Base-by-base conservation (phyloP, 2,888 invertebrate genomes). In the Dryadula phaetusa region DNA sequence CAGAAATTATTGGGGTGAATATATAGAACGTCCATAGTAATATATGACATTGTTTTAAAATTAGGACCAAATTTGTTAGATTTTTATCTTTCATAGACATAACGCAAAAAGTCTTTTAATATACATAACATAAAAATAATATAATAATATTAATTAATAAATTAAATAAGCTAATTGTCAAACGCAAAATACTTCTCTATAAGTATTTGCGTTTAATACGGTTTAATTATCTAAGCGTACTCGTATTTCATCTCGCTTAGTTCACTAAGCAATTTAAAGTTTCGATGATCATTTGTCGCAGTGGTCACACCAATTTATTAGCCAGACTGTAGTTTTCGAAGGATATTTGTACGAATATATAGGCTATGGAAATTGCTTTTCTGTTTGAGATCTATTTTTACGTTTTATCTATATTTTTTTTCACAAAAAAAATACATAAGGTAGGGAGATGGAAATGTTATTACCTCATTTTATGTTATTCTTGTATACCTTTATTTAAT, bases 251-350 rank as follows among this genome's bases (percentile, higher is more conserved):
- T 60, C 28, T 44, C 42, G 28, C 18, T 44, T 42, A 44, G 44
- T 60, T 60, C 32, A 42, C 44, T 28, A 28, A 60, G 60, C 60
- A 60, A 60, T 60, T 60, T 60, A 60, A 60, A 60, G 60, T 60
- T 60, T 60, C 60, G 60, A 60, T 60, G 60, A 60, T 42, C 60
- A 60, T 60, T 60, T 60, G 60, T 60, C 60, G 28, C 60, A 60
- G 44, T 60, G 60, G 60, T 60, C 60, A 60, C 44, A 44, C 16
- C 60, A 60, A 60, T 60, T 56, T 60, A 44, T 32, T 46, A 25
- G 44, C 44, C 60, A 60, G 60, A 60, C 60, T 44, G 58, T 58
- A 56, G 56, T 44, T 60, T 46, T 42, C 60, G 44, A 28, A 28
- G 42, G 60, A 60, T 60, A 44, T 60, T 60, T 60, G 44, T 46